Evolutionary conservation across 2,113 vertebrate species (phyloP).

Genomic region (Oreochromis aureus): DNA sequence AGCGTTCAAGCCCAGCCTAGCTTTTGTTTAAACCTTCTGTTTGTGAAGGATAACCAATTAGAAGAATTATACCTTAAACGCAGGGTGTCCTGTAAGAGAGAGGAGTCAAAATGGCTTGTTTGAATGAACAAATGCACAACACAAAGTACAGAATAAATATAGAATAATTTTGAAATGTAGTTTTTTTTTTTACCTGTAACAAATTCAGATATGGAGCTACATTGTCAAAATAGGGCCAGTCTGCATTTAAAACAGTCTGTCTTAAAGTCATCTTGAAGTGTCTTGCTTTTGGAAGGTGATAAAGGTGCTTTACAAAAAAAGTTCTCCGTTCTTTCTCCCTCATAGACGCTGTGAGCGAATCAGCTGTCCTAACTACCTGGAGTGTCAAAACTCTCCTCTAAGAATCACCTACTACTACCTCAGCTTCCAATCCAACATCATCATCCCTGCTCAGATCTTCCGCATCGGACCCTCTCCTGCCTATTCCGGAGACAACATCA

Average conservation of each 20-base stretch:
- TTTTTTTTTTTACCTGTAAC: background rate
- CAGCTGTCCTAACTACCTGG: conserved; percentile 79
- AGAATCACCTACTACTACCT: conserved; percentile 92
- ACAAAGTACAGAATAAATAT: background rate
- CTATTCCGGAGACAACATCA: conserved; percentile 86
- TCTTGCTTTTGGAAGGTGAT: background rate
- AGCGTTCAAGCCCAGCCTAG: background rate
- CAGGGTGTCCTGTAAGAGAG: background rate
- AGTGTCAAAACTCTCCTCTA: conserved; percentile 84
- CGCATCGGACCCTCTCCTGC: conserved; percentile 89
- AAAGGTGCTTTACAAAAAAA: background rate
- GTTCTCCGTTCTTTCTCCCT: background rate
- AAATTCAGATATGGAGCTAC: background rate
- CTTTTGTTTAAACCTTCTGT: background rate
- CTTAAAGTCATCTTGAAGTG: background rate
- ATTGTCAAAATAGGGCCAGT: background rate
- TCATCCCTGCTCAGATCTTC: conserved; percentile 91
- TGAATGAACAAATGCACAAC: background rate
- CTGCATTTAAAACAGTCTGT: background rate
- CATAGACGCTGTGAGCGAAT: conserved; percentile 86
- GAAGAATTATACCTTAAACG: background rate
- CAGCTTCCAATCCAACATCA: conserved; percentile 87
- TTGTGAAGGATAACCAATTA: background rate
- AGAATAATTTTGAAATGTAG: background rate
- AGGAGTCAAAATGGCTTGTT: background rate